Conservation (phyloP, 1,140 invertebrate genomes). For the Drosophila murphyi region DNA sequence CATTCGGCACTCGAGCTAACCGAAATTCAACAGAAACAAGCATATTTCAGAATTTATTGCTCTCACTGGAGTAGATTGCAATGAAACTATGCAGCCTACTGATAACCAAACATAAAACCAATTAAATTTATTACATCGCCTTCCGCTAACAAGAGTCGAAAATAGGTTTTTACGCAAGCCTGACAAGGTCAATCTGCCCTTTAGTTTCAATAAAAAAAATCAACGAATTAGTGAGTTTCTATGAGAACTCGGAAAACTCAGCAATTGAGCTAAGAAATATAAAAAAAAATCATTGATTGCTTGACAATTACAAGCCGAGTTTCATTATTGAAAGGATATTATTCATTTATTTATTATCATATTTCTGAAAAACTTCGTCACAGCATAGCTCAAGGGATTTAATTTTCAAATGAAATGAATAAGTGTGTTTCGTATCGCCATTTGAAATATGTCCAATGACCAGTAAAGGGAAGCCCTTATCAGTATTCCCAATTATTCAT, state of each 20-base stretch:
- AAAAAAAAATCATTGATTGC: too few relatives aligned
- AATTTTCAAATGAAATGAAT: not conserved
- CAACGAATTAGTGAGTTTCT: too few relatives aligned
- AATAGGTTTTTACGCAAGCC: too few relatives aligned
- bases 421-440: conserved; percentile 6
- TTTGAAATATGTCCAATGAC: not conserved
- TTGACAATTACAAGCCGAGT: too few relatives aligned
- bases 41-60: conserved; percentile 37
- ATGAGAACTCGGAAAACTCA: too few relatives aligned
- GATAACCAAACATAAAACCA: conserved; percentile 16
- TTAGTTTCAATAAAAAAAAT: too few relatives aligned
- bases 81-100: conserved; percentile 18
- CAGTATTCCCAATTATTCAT: conserved; percentile 41
- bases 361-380: too few relatives aligned
- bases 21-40: conserved; percentile 42
- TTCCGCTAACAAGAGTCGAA: not conserved
- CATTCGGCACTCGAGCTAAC: conserved; percentile 30
- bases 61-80: conserved; percentile 31
- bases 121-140: not conserved
- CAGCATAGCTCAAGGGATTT: not conserved
- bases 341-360: too few relatives aligned
- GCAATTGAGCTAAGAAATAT: too few relatives aligned
- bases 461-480: conserved; percentile 32
- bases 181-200: too few relatives aligned
- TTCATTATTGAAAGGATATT: too few relatives aligned